A percentile compares a stretch with the other conserved stretches of the same genome.
Evolutionary conservation across 2,797 vertebrate genomes (phyloP).

Genomic region (Chaetophractus vellerosus): DNA sequence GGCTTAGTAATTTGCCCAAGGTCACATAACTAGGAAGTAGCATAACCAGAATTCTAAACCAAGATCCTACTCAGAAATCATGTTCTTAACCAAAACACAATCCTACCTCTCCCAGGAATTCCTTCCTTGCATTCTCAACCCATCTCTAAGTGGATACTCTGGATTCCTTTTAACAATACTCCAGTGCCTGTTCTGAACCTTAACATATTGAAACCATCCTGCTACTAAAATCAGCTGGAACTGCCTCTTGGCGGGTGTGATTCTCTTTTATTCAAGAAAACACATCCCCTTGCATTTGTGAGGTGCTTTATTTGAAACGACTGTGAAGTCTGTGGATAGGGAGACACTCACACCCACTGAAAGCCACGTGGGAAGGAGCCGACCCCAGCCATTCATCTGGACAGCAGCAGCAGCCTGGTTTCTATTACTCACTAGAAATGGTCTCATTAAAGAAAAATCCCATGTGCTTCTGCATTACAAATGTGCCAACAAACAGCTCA

Average conservation of each 20-base stretch:
- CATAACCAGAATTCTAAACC: constrained; percentile 20
- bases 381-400: neutral
- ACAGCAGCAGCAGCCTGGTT: neutral
- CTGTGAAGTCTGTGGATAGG: neutral
- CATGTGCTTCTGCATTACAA: neutral
- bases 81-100: neutral
- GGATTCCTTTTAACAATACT: neutral
- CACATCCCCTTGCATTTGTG: neutral
- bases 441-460: constrained; percentile 35
- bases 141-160: neutral
- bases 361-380: neutral
- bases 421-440: neutral
- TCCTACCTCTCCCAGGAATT: neutral
- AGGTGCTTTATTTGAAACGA: neutral
- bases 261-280: constrained; percentile 18
- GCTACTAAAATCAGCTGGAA: neutral
- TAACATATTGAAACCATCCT: neutral
- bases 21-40: neutral
- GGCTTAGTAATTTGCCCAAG: neutral
- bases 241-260: fast-evolving
- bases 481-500: constrained; percentile 37
- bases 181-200: neutral
- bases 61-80: neutral
- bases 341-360: neutral
- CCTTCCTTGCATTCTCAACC: neutral